These are phyloP conservation scores for Bryconaethiops microstoma DNA, from an alignment of 2,797 vertebrate species.

Conservation along the genomic window DNA sequence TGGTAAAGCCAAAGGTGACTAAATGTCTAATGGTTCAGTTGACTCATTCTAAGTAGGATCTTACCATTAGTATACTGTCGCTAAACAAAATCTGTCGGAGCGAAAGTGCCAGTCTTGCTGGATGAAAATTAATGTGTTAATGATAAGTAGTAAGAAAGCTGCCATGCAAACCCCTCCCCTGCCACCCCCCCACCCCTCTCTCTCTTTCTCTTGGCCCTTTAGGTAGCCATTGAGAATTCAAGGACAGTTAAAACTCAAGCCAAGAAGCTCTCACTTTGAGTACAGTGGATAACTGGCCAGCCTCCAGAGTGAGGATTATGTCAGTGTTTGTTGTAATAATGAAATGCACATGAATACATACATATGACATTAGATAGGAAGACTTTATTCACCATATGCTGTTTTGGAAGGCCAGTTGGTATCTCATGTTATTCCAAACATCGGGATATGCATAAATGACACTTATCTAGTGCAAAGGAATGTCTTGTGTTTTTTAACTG, in stretches of 20 bases:
- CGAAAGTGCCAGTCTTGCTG: not conserved
- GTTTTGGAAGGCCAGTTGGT: conserved; percentile 53
- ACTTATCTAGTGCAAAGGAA: not conserved
- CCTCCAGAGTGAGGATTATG: conserved; percentile 73
- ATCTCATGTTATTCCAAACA: conserved; percentile 1
- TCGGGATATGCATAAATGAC: not conserved
- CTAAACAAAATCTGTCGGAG: not conserved
- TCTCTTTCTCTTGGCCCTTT: conserved; percentile 46
- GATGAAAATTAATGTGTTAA: not conserved
- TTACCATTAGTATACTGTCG: not conserved
- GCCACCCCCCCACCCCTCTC: conserved; percentile 42
- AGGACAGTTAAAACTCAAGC: conserved; percentile 64
- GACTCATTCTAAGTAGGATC: not conserved
- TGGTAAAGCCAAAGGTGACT: not conserved
- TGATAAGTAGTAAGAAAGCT: not conserved
- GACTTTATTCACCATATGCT: conserved; percentile 62
- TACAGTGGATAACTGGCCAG: conserved; percentile 69
- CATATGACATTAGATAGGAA: conserved; percentile 65
- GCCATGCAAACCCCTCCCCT: conserved; percentile 1
- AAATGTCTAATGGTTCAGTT: not conserved
- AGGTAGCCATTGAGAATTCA: conserved; percentile 67
- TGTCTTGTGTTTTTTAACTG: not conserved
- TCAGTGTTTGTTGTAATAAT: conserved; percentile 75
- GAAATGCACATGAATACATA: conserved; percentile 70
- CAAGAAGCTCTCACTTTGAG: conserved; percentile 68